Evolutionary conservation across 1,140 invertebrate species (phyloP), one percentile per base, ranked within the genome.

Genomic region (Drosophila simulans): DNA sequence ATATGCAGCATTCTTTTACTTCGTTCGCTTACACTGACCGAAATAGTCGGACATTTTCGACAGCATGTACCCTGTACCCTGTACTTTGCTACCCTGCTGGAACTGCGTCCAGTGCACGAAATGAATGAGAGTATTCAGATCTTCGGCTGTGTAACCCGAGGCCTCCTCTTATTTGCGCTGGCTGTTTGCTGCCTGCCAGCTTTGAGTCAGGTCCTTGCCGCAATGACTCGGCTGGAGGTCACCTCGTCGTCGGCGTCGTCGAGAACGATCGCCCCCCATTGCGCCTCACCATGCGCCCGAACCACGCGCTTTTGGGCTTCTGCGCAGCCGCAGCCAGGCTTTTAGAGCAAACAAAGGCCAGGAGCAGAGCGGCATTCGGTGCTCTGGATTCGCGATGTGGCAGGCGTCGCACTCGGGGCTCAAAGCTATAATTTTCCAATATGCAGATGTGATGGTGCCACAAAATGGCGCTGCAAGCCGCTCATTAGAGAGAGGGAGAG

Each of bases 401-500:
- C 58, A 79, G 80, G 65, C 75, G 76, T 76, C 68, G 57, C 43
- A 45, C 48, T 43, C 37, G 49, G 51, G 25, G 58, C 45, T 55
- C 45, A 66, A 53, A 37, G 66, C 80, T 88, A 88, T 88, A 88
- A 88, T 88, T 88, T 88, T 88, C 84, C 84, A 88, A 88, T 88
- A 88, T 88, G 66, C 84, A 88, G 88, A 88, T 88, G 84, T 88
- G 84, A 83, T 89, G 57, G 77, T 89, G 65, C 46, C 75, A 53
- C 80, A 84, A 84, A 84, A 84, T 84, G 79, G 79, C 83, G 84
- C 83, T 68, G 79, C 57, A 74, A 53, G n/a, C 55, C 66, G 54
- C 79, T 83, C 79, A 80, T 88, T 89, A 88, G 81, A 60, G 65
- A 54, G 42, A 27, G 35, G 20, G 25, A 31, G 25, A 48, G 46